Evolutionary conservation across 1,140 invertebrate genomes (phyloP), one percentile per base, ranked within the genome.

Genomic region (Pomacea maculata): DNA sequence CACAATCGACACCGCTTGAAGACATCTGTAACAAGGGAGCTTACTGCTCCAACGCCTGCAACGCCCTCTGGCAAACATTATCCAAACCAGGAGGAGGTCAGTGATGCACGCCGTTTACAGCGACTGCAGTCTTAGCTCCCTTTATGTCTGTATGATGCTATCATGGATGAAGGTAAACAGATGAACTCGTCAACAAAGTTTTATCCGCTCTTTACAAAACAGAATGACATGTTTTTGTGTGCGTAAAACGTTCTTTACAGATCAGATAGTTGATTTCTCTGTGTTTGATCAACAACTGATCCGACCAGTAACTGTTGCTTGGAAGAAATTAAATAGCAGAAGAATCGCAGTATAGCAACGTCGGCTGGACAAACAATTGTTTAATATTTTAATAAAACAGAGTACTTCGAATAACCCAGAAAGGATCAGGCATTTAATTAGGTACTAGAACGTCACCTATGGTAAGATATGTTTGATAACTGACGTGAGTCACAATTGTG

Each of bases 11-110:
- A 29, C 67, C 67, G 64, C 64, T 67, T 77, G 75, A 57, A 67
- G 75, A 65, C 75, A 77, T 77, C 75, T 77, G 75, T 70, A 21
- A 54, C 65, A 78, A 45, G 77, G 77, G 77, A 78, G 67, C 77
- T 64, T 67, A 78, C 77, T 54, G 65, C n/a, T 25, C n/a, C 15
- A 55, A 29, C 15, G n/a, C 52, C 34, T 54, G 67, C 34, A 78
- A 78, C 77, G 77, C 77, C 77, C 77, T 78, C 77, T 78, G 77
- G 77, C 77, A 55, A 78, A 57, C 67, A 70, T 57, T 25, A 78
- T 70, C 0, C 29, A 78, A 78, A 67, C 15, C 64, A 57, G 67
- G 65, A 29, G 64, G 70, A 78, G 45, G 45, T 11, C 52, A 29
- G 1, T 34, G 21, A 67, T n/a, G 25, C 29, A 34, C 68, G 45